Conservation (phyloP, 1,140 invertebrate species). For the Hylaeus anthracinus region DNA sequence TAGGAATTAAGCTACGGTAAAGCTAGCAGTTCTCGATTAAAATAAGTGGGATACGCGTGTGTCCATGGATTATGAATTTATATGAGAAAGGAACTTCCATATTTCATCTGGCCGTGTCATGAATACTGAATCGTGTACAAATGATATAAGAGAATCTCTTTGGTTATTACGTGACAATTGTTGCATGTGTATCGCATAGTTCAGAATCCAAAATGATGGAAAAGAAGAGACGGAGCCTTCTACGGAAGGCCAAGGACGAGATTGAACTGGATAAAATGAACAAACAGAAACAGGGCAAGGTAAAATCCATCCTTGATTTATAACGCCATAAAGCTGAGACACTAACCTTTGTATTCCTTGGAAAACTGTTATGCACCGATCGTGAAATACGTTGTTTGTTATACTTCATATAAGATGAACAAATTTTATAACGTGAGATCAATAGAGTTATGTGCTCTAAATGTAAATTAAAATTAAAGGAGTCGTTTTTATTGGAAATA, state of each 20-base stretch:
- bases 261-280: conserved; percentile 72
- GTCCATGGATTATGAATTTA: neutral
- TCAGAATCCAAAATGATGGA: conserved; percentile 58
- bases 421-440: no score
- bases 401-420: no score
- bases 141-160: neutral
- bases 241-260: conserved; percentile 76
- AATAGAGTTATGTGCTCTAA: no score
- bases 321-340: neutral
- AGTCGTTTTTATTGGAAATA: no score
- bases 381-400: no score
- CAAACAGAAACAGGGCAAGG: conserved; percentile 74
- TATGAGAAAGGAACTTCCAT: neutral
- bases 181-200: neutral
- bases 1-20: no score
- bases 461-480: no score
- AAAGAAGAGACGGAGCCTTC: conserved; percentile 65
- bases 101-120: neutral
- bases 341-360: neutral
- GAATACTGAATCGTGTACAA: neutral
- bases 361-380: neutral
- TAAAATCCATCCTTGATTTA: conserved; percentile 45
- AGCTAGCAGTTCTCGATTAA: neutral
- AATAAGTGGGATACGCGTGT: neutral
- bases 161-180: conserved; percentile 30